Evolutionary conservation across 2,888 invertebrate species (phyloP), one percentile per base, ranked within the genome.

Genomic region (Chelonus formosanus): DNA sequence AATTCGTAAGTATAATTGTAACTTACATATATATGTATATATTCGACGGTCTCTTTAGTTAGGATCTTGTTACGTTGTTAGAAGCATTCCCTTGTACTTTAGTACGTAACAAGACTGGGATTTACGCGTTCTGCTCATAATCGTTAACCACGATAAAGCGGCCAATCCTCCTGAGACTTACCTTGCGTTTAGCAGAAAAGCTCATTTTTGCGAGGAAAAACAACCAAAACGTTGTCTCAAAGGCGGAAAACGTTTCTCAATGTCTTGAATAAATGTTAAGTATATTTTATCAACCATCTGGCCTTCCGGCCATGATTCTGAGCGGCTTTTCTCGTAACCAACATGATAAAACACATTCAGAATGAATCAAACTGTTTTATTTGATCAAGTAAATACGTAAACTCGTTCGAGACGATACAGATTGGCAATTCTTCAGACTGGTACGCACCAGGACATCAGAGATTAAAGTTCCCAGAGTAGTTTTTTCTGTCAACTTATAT

Each of bases 91-190:
- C 53, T 60, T 48, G 60, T 35, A 50, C 20, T 52, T 4, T 10
- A 31, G 40, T 35, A 35, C 44, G 34, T 64, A 64, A 64, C 63
- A 53, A 58, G 64, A 32, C 56, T 40, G 52, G 8, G 50, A 7
- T 44, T 45, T 65, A 53, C 59, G 53, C 53, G 45, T 59, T 36
- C 59, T 54, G 36, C 44, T 52, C 64, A 65, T 59, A 59, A 59
- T 59, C 64, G 58, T 65, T 65, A 58, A 53, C 59, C n/a, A 53
- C 45, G 59, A 61, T 61, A 43, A 44, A 40, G 32, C 31, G n/a
- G 52, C 34, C 43, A 36, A 35, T 61, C n/a, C n/a, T 32, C 43
- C 43, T 31, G 20, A 5, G 10, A 34, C 55, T 47, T 59, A 4
- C 32, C 20, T 43, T 43, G 10, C 34, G 50, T 50, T 3, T 40